Conservation (phyloP, 2,797 vertebrate genomes). For the Sebastes nivosus region DNA sequence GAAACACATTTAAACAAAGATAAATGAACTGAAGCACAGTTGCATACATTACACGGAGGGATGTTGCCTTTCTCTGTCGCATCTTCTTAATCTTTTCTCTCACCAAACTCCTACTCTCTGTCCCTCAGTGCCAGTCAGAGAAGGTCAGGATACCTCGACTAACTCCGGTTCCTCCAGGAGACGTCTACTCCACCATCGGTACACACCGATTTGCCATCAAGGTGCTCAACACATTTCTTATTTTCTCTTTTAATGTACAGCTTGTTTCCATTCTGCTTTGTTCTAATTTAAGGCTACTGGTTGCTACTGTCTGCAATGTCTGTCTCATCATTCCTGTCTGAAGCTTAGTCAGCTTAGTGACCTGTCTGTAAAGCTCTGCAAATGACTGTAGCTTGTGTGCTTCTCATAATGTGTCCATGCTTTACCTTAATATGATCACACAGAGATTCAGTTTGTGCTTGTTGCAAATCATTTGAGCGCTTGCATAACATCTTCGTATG, state of each 20-base stretch:
- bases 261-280: not conserved
- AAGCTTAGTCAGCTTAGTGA: not conserved
- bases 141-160: slow-evolving; percentile 89
- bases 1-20: not conserved
- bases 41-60: not conserved
- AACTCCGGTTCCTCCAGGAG: slow-evolving; percentile 84
- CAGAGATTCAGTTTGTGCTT: not conserved
- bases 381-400: not conserved
- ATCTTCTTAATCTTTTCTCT: not conserved
- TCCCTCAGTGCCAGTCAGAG: slow-evolving; percentile 88
- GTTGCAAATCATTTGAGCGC: not conserved
- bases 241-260: not conserved
- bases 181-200: slow-evolving; percentile 87
- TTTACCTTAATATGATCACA: not conserved
- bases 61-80: not conserved
- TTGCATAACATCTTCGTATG: not conserved
- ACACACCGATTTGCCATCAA: slow-evolving; percentile 89
- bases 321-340: slow-evolving; percentile 8
- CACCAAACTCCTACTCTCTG: slow-evolving; percentile 5
- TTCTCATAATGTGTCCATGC: not conserved
- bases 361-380: not conserved
- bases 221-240: slow-evolving; percentile 71
- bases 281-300: not conserved
- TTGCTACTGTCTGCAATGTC: not conserved
- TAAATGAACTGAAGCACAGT: not conserved